These are phyloP conservation scores for Hyperoplus lanceolatus DNA, from an alignment of 2,797 vertebrate species.

Conservation along the genomic window DNA sequence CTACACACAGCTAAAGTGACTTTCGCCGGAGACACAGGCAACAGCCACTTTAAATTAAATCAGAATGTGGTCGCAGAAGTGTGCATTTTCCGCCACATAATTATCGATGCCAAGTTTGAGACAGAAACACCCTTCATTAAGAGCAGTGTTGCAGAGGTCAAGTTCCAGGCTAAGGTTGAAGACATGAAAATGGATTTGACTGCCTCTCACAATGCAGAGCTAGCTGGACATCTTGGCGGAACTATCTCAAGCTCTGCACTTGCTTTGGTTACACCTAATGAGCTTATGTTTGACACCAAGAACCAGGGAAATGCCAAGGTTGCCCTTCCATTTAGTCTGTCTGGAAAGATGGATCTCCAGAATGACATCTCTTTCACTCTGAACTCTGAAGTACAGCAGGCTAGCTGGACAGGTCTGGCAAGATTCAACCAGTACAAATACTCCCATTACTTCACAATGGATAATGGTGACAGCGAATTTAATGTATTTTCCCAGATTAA, in stretches of 20 bases:
- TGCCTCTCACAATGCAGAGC: constrained; percentile 85
- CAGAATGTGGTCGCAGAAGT: constrained; percentile 87
- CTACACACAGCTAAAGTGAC: constrained; percentile 83
- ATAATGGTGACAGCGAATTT: constrained; percentile 87
- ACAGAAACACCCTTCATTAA: constrained; percentile 88
- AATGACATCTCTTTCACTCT: constrained; percentile 90
- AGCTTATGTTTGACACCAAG: constrained; percentile 85
- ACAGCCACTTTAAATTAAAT: constrained; percentile 84
- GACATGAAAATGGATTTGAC: constrained; percentile 87
- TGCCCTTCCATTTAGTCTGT: constrained; percentile 88
- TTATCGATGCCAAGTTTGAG: constrained; percentile 85
- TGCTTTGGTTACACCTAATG: constrained; percentile 84
- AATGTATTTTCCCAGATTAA: constrained; percentile 83
- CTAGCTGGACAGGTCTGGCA: constrained; percentile 87
- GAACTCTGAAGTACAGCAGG: constrained; percentile 86
- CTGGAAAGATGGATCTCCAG: constrained; percentile 90
- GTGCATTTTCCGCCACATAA: constrained; percentile 81
- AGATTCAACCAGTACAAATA: constrained; percentile 95
- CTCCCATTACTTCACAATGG: constrained; percentile 86
- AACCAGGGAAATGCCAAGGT: constrained; percentile 91
- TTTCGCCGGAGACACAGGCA: constrained; percentile 83
- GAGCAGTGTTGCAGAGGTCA: constrained; percentile 83
- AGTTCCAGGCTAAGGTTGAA: constrained; percentile 81
- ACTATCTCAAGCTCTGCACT: constrained; percentile 86
- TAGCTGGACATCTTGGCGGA: constrained; percentile 87